Percentiles rank a stretch among this genome's conserved stretches.
These are phyloP conservation scores for Pachycephus smyrnensis DNA, from an alignment of 2,888 invertebrate genomes.

Conservation along the genomic window DNA sequence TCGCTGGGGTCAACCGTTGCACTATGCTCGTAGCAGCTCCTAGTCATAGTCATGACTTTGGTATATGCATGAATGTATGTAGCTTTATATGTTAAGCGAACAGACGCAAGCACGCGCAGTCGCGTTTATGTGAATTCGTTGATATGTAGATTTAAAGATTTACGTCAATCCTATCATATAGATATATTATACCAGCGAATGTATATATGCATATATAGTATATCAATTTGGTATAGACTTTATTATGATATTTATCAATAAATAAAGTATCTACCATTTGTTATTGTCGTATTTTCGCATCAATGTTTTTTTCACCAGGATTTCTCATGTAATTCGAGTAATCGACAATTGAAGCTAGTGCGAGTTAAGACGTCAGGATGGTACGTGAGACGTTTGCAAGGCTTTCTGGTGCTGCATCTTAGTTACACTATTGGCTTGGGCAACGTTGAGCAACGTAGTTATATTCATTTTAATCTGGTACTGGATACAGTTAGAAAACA, in stretches of 20 bases:
- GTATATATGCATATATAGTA: background rate
- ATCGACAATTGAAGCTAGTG: background rate
- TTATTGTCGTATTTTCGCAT: background rate
- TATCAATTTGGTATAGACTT: background rate
- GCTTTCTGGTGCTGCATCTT: background rate
- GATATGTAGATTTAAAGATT: background rate
- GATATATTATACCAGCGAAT: background rate
- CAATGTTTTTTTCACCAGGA: background rate
- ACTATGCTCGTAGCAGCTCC: conserved; percentile 38
- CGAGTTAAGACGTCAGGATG: background rate
- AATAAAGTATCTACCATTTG: background rate
- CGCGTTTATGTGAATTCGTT: background rate
- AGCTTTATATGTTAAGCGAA: background rate
- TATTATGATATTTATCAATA: background rate
- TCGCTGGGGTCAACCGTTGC: conserved; percentile 58
- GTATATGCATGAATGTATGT: background rate
- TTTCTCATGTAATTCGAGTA: background rate
- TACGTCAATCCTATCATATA: background rate
- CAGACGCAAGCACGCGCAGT: background rate
- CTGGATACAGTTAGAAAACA: background rate
- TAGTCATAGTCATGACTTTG: conserved; percentile 1
- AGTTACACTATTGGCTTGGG: background rate
- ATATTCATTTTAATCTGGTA: background rate
- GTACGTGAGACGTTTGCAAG: background rate
- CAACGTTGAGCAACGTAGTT: background rate